A percentile compares a stretch with the other conserved stretches of the same genome.
phyloP scores from a whole-genome alignment of 2,797 vertebrate genomes.

The Acrocephalus scirpaceus region DNA sequence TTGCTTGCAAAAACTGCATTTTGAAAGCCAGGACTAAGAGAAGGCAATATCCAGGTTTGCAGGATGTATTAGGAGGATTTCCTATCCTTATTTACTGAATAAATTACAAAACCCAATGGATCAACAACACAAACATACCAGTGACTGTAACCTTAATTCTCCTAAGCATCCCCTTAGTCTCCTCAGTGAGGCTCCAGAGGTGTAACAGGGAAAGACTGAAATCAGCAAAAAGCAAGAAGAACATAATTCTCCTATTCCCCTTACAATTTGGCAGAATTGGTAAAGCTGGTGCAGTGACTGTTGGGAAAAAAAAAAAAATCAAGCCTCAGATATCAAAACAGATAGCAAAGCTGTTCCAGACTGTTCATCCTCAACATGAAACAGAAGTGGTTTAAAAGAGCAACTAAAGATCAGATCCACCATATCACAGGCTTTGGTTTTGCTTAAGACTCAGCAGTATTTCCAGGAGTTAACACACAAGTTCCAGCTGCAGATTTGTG shows the following conservation, averaged over 20 bases:
- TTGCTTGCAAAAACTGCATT: neutral
- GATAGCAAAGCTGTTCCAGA: neutral
- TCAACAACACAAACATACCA: neutral
- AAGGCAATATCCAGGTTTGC: neutral
- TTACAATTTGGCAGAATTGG: neutral
- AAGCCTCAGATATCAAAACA: neutral
- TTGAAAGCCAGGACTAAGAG: neutral
- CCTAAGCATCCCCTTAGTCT: neutral
- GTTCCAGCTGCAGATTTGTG: neutral
- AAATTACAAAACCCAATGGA: neutral
- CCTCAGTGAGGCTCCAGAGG: neutral
- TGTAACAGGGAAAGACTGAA: neutral
- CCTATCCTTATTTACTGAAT: neutral
- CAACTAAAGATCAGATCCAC: neutral
- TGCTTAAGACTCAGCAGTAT: neutral
- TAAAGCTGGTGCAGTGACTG: neutral
- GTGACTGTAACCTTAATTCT: neutral
- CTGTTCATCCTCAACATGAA: neutral
- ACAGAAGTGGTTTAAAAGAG: neutral
- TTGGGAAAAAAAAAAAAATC: constrained; percentile 1
- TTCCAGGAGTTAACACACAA: neutral
- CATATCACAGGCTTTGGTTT: neutral
- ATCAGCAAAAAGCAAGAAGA: neutral
- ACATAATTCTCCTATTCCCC: neutral
- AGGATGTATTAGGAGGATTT: neutral